Conservation (phyloP, 1,140 invertebrate genomes). For the Drosophila subpulchrella region DNA sequence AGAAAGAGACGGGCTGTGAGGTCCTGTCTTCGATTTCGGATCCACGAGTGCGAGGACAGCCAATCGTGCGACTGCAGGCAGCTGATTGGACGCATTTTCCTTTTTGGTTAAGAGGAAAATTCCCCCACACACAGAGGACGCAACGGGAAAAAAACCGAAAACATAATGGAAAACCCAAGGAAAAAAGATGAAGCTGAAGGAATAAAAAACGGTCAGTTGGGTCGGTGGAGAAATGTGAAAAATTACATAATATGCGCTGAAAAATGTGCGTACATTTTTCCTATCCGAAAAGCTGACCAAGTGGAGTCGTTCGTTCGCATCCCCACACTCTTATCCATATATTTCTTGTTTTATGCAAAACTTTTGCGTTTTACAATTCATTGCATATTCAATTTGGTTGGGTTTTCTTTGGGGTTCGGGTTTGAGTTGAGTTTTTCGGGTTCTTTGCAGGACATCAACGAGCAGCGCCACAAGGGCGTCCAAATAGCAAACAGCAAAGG, state of each 20-base stretch:
- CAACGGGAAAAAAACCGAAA: not conserved
- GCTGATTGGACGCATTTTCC: slow-evolving; percentile 75
- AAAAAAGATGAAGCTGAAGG: slow-evolving; percentile 16
- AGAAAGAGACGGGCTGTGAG: slow-evolving; percentile 24
- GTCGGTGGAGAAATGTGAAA: slow-evolving; percentile 69
- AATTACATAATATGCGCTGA: slow-evolving; percentile 82
- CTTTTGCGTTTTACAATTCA: slow-evolving; percentile 82
- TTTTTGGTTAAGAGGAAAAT: slow-evolving; percentile 31
- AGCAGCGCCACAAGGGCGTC: slow-evolving; percentile 56
- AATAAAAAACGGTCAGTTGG: slow-evolving; percentile 35
- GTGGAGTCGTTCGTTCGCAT: slow-evolving; percentile 13
- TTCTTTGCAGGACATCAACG: slow-evolving; percentile 24
- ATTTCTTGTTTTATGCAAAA: slow-evolving; percentile 75
- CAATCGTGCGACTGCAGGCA: slow-evolving; percentile 76
- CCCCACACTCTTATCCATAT: slow-evolving; percentile 7
- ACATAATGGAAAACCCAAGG: slow-evolving; percentile 19
- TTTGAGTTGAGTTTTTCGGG: slow-evolving; percentile 4
- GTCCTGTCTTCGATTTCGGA: slow-evolving; percentile 71
- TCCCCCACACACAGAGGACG: slow-evolving; percentile 9
- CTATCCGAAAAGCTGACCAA: slow-evolving; percentile 62
- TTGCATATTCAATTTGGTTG: slow-evolving; percentile 82
- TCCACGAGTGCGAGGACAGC: slow-evolving; percentile 53
- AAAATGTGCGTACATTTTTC: slow-evolving; percentile 82
- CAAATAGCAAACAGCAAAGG: slow-evolving; percentile 70
- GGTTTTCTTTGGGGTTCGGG: slow-evolving; percentile 4